Conservation (phyloP, 2,797 vertebrate genomes). For the Sparidentex hasta region DNA sequence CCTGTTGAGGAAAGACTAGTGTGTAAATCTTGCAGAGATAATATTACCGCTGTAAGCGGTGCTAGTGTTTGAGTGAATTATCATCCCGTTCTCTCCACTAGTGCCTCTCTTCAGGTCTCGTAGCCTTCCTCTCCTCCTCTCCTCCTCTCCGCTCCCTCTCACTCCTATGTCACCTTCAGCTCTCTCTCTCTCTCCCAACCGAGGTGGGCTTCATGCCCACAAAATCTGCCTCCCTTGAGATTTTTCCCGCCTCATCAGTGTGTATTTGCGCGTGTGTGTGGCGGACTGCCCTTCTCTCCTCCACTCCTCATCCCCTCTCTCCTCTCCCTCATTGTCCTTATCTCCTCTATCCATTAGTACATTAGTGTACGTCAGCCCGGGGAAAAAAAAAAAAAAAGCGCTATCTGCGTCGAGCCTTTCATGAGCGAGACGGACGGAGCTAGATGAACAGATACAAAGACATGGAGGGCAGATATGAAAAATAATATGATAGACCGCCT, state of each 20-base stretch:
- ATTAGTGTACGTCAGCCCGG: slow-evolving; percentile 59
- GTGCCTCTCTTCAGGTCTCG: slow-evolving; percentile 44
- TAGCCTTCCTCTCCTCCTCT: slow-evolving; percentile 41
- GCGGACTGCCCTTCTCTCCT: slow-evolving; percentile 58
- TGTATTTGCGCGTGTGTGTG: slow-evolving; percentile 26
- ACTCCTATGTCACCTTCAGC: slow-evolving; percentile 75
- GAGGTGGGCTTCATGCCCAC: slow-evolving; percentile 64
- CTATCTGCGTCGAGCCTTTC: slow-evolving; percentile 46
- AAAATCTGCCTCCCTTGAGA: slow-evolving; percentile 65
- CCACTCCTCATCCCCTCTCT: slow-evolving; percentile 25
- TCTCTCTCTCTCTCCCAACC: slow-evolving; percentile 48
- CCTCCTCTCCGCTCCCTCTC: slow-evolving; percentile 38
- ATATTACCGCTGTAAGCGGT: slow-evolving; percentile 58
- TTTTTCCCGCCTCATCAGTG: slow-evolving; percentile 39
- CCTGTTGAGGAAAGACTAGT: slow-evolving; percentile 48
- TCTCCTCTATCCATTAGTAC: slow-evolving; percentile 68
- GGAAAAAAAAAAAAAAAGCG: slow-evolving; percentile 13
- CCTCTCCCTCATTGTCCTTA: slow-evolving; percentile 46
- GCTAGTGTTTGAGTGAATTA: slow-evolving; percentile 70
- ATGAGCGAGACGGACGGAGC: slow-evolving; percentile 15
- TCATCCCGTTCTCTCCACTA: slow-evolving; percentile 61
- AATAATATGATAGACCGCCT: neutral
- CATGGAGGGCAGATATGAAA: slow-evolving; percentile 5
- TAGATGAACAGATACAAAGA: slow-evolving; percentile 14
- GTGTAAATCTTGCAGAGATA: slow-evolving; percentile 60